Percentiles rank a stretch among this genome's conserved stretches.
Conservation (phyloP, 2,888 invertebrate species). For the Drosophila nr. fundita region DNA sequence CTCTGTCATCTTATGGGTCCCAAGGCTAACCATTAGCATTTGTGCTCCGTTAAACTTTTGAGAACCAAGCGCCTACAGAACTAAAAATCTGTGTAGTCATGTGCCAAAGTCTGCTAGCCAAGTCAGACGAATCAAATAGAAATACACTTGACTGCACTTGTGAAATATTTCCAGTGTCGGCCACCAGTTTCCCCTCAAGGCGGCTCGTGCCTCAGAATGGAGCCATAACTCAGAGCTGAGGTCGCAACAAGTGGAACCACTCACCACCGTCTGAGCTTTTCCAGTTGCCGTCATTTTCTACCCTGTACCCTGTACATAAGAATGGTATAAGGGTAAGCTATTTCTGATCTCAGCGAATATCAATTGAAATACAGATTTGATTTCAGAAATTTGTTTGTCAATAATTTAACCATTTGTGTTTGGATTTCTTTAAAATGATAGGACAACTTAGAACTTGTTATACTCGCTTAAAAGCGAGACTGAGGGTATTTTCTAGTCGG, state of each 20-base stretch:
- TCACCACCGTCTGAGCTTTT: constrained; percentile 11
- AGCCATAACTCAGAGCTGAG: constrained; percentile 43
- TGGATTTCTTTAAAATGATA: not conserved
- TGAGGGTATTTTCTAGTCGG: not conserved
- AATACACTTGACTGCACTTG: constrained; percentile 60
- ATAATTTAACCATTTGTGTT: not conserved
- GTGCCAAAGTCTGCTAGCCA: constrained; percentile 30
- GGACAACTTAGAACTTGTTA: not conserved
- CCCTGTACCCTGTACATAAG: not conserved
- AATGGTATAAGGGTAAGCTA: not conserved
- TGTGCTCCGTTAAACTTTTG: constrained; percentile 40
- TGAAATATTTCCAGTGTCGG: constrained; percentile 57
- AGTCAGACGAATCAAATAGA: constrained; percentile 50
- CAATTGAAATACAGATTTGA: not conserved
- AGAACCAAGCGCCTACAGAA: constrained; percentile 35
- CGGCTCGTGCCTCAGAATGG: constrained; percentile 20
- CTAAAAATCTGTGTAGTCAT: constrained; percentile 47
- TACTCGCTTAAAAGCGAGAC: not conserved
- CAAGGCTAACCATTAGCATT: constrained; percentile 53
- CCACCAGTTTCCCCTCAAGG: constrained; percentile 35
- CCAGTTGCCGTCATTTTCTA: constrained; percentile 1
- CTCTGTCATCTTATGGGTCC: constrained; percentile 20
- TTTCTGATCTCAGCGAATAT: not conserved
- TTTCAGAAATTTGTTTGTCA: not conserved
- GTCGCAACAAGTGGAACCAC: constrained; percentile 50